Percentiles rank a stretch among this genome's conserved stretches.
phyloP scores from a whole-genome alignment of 2,888 invertebrate species.

The Acanthacorydalis orientalis region DNA sequence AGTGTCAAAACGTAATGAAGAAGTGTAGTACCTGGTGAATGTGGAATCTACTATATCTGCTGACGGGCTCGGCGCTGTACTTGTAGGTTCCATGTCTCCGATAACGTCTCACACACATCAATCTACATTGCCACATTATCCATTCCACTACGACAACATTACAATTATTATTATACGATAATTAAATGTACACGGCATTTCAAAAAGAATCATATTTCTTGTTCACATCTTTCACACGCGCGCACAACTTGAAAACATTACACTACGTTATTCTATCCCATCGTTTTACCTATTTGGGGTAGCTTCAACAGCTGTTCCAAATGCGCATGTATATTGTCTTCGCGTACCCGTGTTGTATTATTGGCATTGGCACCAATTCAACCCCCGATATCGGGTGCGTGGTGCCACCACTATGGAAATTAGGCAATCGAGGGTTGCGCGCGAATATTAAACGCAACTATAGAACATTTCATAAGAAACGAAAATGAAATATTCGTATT shows the following conservation, averaged over 20 bases:
- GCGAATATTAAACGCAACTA: too few relatives aligned
- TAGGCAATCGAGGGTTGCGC: too few relatives aligned
- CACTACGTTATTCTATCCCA: too few relatives aligned
- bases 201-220: neutral
- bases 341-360: too few relatives aligned
- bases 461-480: too few relatives aligned
- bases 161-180: neutral
- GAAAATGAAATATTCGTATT: too few relatives aligned
- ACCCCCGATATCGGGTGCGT: too few relatives aligned
- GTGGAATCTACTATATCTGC: constrained; percentile 23
- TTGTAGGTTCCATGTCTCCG: constrained; percentile 24
- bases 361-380: too few relatives aligned
- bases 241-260: neutral
- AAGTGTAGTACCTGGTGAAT: constrained; percentile 21
- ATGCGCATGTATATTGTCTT: too few relatives aligned
- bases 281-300: too few relatives aligned
- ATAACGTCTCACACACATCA: neutral
- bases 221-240: constrained; percentile 2
- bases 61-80: constrained; percentile 24
- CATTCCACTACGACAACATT: neutral
- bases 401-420: too few relatives aligned
- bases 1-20: neutral
- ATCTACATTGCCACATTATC: constrained; percentile 1
- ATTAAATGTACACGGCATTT: neutral
- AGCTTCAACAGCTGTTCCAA: too few relatives aligned